Percentiles rank a stretch among this genome's conserved stretches.
Evolutionary conservation across 2,113 vertebrate genomes (phyloP).

Genomic region (Sinocyclocheilus anophthalmus): DNA sequence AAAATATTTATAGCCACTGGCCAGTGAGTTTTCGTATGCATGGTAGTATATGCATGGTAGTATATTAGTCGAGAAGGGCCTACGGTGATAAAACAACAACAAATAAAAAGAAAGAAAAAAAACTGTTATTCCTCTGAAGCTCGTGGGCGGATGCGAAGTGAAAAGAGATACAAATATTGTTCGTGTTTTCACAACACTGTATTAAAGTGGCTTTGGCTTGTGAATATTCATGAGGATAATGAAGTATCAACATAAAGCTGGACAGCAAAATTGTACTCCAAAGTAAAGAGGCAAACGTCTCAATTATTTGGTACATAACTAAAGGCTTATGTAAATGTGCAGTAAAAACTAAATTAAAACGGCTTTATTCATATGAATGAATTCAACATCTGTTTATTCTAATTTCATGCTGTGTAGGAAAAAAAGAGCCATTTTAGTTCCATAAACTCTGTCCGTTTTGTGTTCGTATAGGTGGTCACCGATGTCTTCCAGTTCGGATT

Average conservation of each 20-base stretch:
- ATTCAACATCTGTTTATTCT: constrained; percentile 25
- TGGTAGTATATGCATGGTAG: neutral
- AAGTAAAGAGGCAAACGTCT: constrained; percentile 35
- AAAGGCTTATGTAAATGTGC: constrained; percentile 36
- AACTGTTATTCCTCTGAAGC: neutral
- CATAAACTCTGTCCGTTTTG: constrained; percentile 35
- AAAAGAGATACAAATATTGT: constrained; percentile 38
- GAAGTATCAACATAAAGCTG: constrained; percentile 48
- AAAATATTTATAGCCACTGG: neutral
- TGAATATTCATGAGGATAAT: constrained; percentile 56
- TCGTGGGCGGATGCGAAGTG: neutral
- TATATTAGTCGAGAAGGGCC: neutral
- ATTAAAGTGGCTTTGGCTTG: constrained; percentile 36
- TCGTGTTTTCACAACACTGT: constrained; percentile 23
- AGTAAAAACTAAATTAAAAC: constrained; percentile 33
- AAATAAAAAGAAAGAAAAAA: neutral
- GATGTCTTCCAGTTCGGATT: constrained; percentile 58
- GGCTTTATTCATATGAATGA: constrained; percentile 20
- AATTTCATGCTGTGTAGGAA: constrained; percentile 13
- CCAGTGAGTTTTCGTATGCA: neutral
- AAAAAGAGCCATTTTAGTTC: neutral
- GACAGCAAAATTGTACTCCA: constrained; percentile 33
- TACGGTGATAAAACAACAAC: too few species aligned
- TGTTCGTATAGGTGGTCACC: constrained; percentile 52
- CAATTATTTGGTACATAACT: constrained; percentile 40